Conservation (phyloP, 2,797 vertebrate species). For the Molossus molossus region DNA sequence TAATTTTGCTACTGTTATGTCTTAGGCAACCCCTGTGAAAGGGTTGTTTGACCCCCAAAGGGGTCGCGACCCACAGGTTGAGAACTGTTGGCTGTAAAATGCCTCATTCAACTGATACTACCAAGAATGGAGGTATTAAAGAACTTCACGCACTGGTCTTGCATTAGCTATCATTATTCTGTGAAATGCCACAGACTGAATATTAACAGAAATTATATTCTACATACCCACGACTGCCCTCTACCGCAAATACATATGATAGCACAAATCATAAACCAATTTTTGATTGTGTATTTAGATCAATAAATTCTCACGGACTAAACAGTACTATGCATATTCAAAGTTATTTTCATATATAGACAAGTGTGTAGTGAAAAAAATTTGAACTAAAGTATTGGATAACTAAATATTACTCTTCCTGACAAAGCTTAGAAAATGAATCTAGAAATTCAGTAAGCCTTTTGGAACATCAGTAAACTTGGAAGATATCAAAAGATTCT, state of each 20-base stretch:
- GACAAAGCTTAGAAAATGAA: constrained; percentile 41
- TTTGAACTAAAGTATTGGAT: not conserved
- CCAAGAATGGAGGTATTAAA: constrained; percentile 51
- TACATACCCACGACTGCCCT: not conserved
- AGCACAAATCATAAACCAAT: constrained; percentile 17
- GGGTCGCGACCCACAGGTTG: too few species aligned
- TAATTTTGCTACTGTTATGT: too few species aligned
- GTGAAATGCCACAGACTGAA: not conserved
- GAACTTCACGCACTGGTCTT: not conserved
- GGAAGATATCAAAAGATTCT: not conserved
- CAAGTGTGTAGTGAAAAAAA: not conserved
- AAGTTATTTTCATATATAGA: constrained; percentile 19
- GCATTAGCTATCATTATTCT: constrained; percentile 42
- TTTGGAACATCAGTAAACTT: constrained; percentile 20
- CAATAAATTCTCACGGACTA: constrained; percentile 9
- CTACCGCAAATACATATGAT: not conserved
- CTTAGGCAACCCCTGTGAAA: too few species aligned
- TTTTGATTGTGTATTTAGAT: constrained; percentile 58
- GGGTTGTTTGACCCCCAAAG: too few species aligned
- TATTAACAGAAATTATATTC: constrained; percentile 24
- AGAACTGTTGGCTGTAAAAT: not conserved
- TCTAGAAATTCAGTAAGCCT: not conserved
- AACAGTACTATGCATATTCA: not conserved
- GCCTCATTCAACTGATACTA: constrained; percentile 50
- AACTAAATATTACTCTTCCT: not conserved